A percentile compares a stretch with the other conserved stretches of the same genome.
These are phyloP conservation scores for Poeciliopsis retropinna DNA, from an alignment of 2,113 vertebrate species.

Conservation along the genomic window DNA sequence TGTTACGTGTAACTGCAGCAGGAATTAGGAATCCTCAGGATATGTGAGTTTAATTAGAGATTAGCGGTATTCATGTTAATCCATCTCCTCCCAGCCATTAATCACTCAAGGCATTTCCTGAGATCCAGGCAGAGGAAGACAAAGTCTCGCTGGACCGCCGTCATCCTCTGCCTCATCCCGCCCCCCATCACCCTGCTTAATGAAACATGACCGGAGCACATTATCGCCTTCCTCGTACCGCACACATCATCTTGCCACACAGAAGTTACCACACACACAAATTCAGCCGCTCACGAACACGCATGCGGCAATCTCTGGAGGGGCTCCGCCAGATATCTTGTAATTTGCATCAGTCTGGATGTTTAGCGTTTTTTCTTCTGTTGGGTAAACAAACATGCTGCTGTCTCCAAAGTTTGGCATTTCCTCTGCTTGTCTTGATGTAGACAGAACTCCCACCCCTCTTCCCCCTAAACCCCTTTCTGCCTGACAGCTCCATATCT, in stretches of 20 bases:
- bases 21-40: conserved; percentile 29
- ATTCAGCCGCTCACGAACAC: conserved; percentile 2
- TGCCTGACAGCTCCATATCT: conserved; percentile 56
- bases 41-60: conserved; percentile 55
- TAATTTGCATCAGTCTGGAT: conserved; percentile 59
- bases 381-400: conserved; percentile 67
- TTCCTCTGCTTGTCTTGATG: conserved; percentile 55
- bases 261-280: conserved; percentile 48
- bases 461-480: not conserved
- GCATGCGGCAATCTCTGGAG: conserved; percentile 9
- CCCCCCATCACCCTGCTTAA: conserved; percentile 50
- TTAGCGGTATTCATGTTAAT: conserved; percentile 48
- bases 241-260: conserved; percentile 53
- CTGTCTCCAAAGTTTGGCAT: conserved; percentile 57
- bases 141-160: conserved; percentile 43
- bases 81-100: conserved; percentile 30
- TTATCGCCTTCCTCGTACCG: conserved; percentile 48
- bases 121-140: conserved; percentile 14
- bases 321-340: conserved; percentile 35
- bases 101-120: conserved; percentile 46
- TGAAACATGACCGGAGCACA: conserved; percentile 63
- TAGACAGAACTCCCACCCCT: not conserved
- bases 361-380: conserved; percentile 39
- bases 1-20: conserved; percentile 33
- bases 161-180: conserved; percentile 15